Evolutionary conservation across 2,888 invertebrate genomes (phyloP), one percentile per base, ranked within the genome.

Genomic region (Caenorhabditis virilis): DNA sequence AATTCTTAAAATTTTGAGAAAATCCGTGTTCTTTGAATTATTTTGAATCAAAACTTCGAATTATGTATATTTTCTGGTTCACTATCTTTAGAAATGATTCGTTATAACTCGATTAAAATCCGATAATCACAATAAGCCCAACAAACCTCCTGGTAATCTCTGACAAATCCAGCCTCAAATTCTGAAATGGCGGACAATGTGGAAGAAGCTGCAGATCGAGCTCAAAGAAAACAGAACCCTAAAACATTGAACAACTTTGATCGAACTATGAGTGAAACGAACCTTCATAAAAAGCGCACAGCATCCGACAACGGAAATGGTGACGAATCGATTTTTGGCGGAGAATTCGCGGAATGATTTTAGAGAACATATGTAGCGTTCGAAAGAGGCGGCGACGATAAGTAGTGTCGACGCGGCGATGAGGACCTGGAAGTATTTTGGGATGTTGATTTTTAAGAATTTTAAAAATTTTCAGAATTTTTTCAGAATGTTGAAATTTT

Each of bases 381-480:
- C 78, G 26, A 74, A 64, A 5, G 78, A 76, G 15, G 78, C 77
- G 6, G 74, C 72, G n/a, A 78, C 74, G 51, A 78, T 77, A 38
- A 77, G 46, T 22, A 72, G 63, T n/a, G 76, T 73, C 1, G 75
- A 69, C 9, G 71, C 65, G 20, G 70, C 68, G 35, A 76, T 75
- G 2, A 75, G 55, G 2, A 72, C 72, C 68, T 73, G 66, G 25
- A 53, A 48, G 7, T n/a, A 43, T 13, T 25, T 26, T 26, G 11
- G 16, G 22, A 41, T 18, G 38, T 11, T 7, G 18, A 15, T 42
- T 20, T 18, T 20, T 6, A 42, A 20, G 15, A 20, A 20, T 11
- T 3, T 38, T 6, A 18, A 3, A 20, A 9, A 38, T 35, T 45
- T 45, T 9, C 6, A 20, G 48, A 35, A n/a, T n/a, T n/a, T n/a